phyloP scores from a whole-genome alignment of 2,797 vertebrate genomes.

The Staurois parvus region DNA sequence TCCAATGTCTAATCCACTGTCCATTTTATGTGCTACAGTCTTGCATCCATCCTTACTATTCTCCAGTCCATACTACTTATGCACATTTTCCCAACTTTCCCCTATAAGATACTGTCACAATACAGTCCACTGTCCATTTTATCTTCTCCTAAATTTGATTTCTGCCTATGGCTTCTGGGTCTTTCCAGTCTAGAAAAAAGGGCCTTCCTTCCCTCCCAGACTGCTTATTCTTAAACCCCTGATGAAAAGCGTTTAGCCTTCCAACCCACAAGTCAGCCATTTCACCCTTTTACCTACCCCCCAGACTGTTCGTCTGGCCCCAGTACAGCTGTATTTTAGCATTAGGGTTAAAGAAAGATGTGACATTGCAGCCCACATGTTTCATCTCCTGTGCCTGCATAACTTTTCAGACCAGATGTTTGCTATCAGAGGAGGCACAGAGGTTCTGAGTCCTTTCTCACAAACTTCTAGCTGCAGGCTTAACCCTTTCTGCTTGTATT shows the following conservation, averaged over 20 bases:
- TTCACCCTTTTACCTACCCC: constrained; percentile 7
- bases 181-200: not conserved
- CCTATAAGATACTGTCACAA: not conserved
- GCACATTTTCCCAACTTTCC: too few species aligned
- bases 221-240: not conserved
- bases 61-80: too few species aligned
- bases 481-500: constrained; percentile 19
- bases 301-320: not conserved
- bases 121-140: too few species aligned
- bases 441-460: constrained; percentile 4
- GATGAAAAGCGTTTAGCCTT: not conserved
- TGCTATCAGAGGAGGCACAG: constrained; percentile 28
- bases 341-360: constrained; percentile 14
- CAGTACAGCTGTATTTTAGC: not conserved
- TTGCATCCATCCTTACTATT: too few species aligned
- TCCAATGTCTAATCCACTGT: too few species aligned
- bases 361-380: constrained; percentile 43
- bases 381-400: constrained; percentile 22
- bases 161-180: not conserved
- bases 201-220: not conserved
- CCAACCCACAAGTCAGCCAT: not conserved
- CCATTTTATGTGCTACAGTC: not conserved
- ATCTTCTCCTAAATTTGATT: not conserved
- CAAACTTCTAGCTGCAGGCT: constrained; percentile 4
- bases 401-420: constrained; percentile 45